Conservation (phyloP, 2,888 invertebrate species). For the Scaptomyza cyrtandrae region DNA sequence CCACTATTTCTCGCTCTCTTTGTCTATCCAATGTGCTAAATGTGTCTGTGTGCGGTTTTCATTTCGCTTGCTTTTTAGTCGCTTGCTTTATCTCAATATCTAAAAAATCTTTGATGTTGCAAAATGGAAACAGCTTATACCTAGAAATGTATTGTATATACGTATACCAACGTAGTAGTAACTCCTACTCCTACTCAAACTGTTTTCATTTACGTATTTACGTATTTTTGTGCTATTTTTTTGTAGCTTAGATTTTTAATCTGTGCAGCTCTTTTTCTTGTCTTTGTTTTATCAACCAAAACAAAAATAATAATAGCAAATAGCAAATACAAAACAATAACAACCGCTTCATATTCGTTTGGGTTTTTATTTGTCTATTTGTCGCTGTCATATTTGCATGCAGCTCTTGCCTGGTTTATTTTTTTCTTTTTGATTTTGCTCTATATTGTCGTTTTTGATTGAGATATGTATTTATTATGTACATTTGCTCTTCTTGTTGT, state of each 20-base stretch:
- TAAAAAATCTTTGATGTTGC: constrained; percentile 74
- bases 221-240: constrained; percentile 45
- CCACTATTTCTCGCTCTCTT: background rate
- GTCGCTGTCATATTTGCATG: constrained; percentile 69
- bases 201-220: constrained; percentile 38
- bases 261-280: constrained; percentile 61
- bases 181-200: constrained; percentile 26
- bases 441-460: constrained; percentile 72
- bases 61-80: constrained; percentile 56
- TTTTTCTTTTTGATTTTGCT: constrained; percentile 21
- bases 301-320: constrained; percentile 36
- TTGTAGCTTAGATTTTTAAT: constrained; percentile 66
- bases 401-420: constrained; percentile 33
- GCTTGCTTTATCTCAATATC: constrained; percentile 77
- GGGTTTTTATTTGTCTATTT: constrained; percentile 61
- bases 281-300: constrained; percentile 65
- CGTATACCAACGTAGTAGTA: background rate
- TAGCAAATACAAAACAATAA: constrained; percentile 49
- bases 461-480: constrained; percentile 77
- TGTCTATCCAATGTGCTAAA: constrained; percentile 25
- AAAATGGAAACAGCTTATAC: constrained; percentile 73
- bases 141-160: constrained; percentile 16
- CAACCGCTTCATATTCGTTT: constrained; percentile 73
- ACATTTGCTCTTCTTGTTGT: constrained; percentile 26
- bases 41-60: constrained; percentile 72